Conservation (phyloP, 2,797 vertebrate species). For the Clarias fuscus region DNA sequence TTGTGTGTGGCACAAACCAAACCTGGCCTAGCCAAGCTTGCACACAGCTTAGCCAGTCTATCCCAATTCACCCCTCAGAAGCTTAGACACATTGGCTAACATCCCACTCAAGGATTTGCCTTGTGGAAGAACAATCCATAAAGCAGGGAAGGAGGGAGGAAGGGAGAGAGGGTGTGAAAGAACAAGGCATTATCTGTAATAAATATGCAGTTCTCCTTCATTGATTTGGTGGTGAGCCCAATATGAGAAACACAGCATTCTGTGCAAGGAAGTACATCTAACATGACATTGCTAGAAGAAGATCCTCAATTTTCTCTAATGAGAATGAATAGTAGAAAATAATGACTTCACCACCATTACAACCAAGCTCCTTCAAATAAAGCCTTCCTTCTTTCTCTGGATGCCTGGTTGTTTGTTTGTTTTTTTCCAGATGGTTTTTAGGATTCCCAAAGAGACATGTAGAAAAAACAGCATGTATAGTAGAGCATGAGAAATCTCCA, state of each 20-base stretch:
- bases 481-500: not conserved
- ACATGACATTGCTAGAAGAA: constrained; percentile 20
- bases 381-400: not conserved
- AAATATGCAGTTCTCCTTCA: constrained; percentile 72
- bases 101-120: constrained; percentile 79
- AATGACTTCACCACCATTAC: not conserved
- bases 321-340: constrained; percentile 68
- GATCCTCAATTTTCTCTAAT: constrained; percentile 63
- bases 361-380: constrained; percentile 5
- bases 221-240: constrained; percentile 61
- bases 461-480: not conserved
- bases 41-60: constrained; percentile 73
- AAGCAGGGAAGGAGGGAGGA: not conserved
- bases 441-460: not conserved
- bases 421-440: not conserved
- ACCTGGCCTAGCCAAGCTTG: constrained; percentile 57
- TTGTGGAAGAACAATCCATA: constrained; percentile 65
- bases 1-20: constrained; percentile 51
- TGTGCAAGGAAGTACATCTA: constrained; percentile 31
- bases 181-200: constrained; percentile 75
- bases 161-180: constrained; percentile 46
- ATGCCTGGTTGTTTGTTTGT: too few species aligned
- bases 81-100: constrained; percentile 77
- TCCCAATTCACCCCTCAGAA: constrained; percentile 77
- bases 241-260: constrained; percentile 69